Base-by-base conservation (phyloP, 2,113 vertebrate genomes). In the Delphinus delphis region DNA sequence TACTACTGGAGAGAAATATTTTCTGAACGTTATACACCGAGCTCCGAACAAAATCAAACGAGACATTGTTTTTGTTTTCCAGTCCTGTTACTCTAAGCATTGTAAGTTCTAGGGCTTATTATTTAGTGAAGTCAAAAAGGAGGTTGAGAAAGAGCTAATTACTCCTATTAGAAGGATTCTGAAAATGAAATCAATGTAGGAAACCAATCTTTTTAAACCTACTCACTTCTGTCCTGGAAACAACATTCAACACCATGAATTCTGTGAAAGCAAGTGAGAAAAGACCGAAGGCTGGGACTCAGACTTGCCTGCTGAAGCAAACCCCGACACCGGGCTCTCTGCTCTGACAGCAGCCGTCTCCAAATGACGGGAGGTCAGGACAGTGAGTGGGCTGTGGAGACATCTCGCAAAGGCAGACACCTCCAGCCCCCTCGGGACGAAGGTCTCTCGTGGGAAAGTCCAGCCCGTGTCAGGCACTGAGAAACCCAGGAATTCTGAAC, bases 311-410 rank as follows among this genome's bases (percentile, higher is more conserved):
- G 1, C 36, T n/a, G n/a, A 76, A 74, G 38, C 2, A 20, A 7
- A 8, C 26, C 14, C 44, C 12, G 1, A 8, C 2, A 23, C 3
- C 0, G 5, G 50, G 21, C 60, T 9, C 14, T 4, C n/a, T n/a
- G 26, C 8, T 62, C 53, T 18, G 41, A n/a, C 47, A 73, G 28
- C 26, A 25, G 55, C 17, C 0, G 7, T 11, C 58, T 90, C 47
- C 21, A 17, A 12, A 9, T 0, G 47, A 58, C 0, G 0, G 53
- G 79, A 79, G 3, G 21, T 11, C 5, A 4, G 17, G 60, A 41
- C 28, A 1, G 2, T 0, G 15, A 58, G 55, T 1, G 3, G 31
- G 9, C 67, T 7, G 12, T 20, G 65, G 62, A 20, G 28, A 36
- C 0, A 1, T 36, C 4, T 1, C 4, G 20, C 7, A 7, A 12